These are phyloP conservation scores for Sebastolobus alascanus DNA, from an alignment of 2,797 vertebrate genomes.

Conservation along the genomic window DNA sequence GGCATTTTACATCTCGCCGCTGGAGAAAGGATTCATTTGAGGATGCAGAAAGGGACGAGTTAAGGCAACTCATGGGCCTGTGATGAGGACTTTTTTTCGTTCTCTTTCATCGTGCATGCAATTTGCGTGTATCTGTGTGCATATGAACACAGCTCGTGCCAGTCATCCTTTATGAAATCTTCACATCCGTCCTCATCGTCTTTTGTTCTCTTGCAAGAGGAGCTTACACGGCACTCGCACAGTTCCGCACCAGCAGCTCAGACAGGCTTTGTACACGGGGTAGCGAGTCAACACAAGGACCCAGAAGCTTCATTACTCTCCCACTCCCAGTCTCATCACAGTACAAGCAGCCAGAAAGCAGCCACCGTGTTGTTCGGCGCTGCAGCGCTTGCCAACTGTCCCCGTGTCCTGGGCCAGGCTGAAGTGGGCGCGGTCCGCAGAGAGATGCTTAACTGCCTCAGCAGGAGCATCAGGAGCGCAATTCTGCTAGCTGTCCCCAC, in stretches of 20 bases:
- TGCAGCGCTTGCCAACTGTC: conserved; percentile 58
- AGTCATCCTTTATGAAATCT: background rate
- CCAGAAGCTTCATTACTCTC: conserved; percentile 74
- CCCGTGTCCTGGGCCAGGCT: conserved; percentile 64
- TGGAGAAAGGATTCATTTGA: conserved; percentile 5
- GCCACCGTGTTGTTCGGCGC: conserved; percentile 41
- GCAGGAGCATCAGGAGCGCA: conserved; percentile 69
- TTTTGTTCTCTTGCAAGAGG: conserved; percentile 15
- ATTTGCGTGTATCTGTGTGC: background rate
- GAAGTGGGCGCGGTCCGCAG: conserved; percentile 60
- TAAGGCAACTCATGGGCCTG: background rate
- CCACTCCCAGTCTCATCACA: conserved; percentile 54
- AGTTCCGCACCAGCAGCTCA: conserved; percentile 48
- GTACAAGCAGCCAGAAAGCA: conserved; percentile 59
- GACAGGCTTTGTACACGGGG: conserved; percentile 50
- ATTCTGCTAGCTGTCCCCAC: conserved; percentile 54
- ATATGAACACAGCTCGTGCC: background rate
- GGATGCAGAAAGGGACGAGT: background rate
- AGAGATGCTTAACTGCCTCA: conserved; percentile 67
- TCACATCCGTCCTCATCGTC: background rate
- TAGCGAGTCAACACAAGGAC: conserved; percentile 61
- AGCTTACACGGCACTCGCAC: background rate
- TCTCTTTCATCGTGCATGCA: background rate
- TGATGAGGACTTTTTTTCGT: background rate
- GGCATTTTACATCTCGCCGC: conserved; percentile 1